Conservation (phyloP, 2,113 vertebrate species). For the Nothocercus nigrocapillus region DNA sequence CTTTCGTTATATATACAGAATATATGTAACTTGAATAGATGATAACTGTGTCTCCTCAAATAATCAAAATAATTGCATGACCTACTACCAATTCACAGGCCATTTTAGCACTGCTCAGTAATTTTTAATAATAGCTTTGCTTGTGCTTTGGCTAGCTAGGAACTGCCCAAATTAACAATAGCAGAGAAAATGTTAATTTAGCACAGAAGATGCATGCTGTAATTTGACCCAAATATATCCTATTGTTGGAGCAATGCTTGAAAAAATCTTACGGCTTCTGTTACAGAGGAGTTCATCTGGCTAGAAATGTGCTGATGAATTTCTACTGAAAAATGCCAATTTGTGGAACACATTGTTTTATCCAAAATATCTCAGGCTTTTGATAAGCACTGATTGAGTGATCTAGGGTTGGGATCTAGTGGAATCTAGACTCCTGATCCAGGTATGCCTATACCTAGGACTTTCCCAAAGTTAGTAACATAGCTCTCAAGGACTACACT, state of each 20-base stretch:
- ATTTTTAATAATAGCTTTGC: slow-evolving; percentile 36
- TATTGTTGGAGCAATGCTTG: not conserved
- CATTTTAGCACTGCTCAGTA: not conserved
- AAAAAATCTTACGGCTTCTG: not conserved
- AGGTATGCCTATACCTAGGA: not conserved
- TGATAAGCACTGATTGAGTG: not conserved
- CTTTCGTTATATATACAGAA: not conserved
- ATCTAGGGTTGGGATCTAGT: not conserved
- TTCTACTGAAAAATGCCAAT: not conserved
- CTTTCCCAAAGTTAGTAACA: not conserved
- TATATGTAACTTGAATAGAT: not conserved
- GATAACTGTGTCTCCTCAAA: not conserved
- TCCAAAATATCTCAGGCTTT: slow-evolving; percentile 9
- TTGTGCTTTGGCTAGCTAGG: not conserved
- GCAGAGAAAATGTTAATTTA: slow-evolving; percentile 44
- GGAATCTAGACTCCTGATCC: not conserved
- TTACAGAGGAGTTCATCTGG: not conserved
- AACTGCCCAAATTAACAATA: slow-evolving; percentile 16
- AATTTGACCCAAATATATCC: slow-evolving; percentile 30
- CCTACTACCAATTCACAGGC: not conserved
- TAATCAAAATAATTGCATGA: not conserved
- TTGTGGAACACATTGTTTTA: not conserved
- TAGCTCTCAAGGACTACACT: not conserved
- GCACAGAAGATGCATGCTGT: not conserved
- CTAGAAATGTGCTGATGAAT: not conserved